phyloP scores from a whole-genome alignment of 2,888 invertebrate genomes.

The Metallyticus violacea region DNA sequence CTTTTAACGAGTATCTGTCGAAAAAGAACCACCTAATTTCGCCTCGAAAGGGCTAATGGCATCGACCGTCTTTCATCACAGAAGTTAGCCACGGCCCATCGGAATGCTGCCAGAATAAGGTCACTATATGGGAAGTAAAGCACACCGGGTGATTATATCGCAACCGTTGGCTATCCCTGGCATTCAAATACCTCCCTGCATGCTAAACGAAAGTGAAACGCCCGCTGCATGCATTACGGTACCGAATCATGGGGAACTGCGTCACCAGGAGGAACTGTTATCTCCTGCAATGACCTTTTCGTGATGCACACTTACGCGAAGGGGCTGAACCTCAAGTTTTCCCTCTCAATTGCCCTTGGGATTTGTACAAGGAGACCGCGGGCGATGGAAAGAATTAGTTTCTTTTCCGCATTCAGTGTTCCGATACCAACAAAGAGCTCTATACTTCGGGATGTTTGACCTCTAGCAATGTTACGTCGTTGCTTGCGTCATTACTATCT shows the following conservation, averaged over 20 bases:
- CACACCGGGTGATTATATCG: not conserved
- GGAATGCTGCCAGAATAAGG: not conserved
- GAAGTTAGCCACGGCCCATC: not conserved
- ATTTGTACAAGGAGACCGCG: not conserved
- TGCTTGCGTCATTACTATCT: not conserved
- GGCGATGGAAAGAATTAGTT: too few species aligned
- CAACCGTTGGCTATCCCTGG: not conserved
- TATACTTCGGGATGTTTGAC: not conserved
- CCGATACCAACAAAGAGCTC: not conserved
- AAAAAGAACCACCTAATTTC: not conserved
- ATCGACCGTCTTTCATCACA: too few species aligned
- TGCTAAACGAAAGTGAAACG: not conserved
- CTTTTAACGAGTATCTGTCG: too few species aligned
- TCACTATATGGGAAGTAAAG: not conserved
- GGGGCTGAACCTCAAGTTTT: not conserved
- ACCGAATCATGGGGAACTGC: too few species aligned
- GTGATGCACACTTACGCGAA: not conserved
- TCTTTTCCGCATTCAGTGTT: not conserved
- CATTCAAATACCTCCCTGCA: not conserved
- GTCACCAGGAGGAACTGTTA: not conserved
- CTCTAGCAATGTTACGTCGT: not conserved
- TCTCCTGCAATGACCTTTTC: not conserved
- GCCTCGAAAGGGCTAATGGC: not conserved
- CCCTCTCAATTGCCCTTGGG: not conserved
- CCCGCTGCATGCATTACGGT: too few species aligned